Evolutionary conservation across 1,140 invertebrate species (phyloP), one percentile per base, ranked within the genome.

Genomic region (Drosophila parabipectinata): DNA sequence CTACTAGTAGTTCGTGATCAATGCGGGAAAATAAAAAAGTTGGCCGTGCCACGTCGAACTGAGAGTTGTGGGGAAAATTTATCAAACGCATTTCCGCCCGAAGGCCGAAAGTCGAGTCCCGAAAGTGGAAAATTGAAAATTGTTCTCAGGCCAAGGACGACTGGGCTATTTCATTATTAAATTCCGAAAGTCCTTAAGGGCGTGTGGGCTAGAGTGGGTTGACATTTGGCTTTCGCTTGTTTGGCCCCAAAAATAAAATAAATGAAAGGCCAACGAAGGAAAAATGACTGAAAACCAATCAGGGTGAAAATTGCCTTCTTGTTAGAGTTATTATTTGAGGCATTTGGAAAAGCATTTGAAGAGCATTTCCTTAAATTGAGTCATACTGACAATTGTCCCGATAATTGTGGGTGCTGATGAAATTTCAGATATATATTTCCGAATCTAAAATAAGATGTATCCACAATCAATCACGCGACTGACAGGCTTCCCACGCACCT

Each of bases 161-260:
- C 14, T 14, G 41, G 82, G 83, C 82, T 87, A 85, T 85, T 85
- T 85, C 83, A 87, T 85, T 85, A 85, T 82, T 85, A 85, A 87
- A 85, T 85, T 85, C 82, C 82, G 63, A 87, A 82, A 60, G 66
- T 60, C 69, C 82, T 50, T 75, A 34, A 8, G n/a, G 28, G 44
- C 15, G 45, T 39, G 12, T 7, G 28, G 32, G 21, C 8, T 21
- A 21, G 30, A 14, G 1, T 34, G 24, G 21, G 34, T 48, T 87
- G 82, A 82, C 82, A 81, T 85, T 85, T 78, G 79, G 82, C 78
- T 82, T 87, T 85, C 78, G 77, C 61, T 87, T 81, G 71, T 66
- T 63, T 62, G 26, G 41, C 56, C 45, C 37, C 71, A 28, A 61
- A 50, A 55, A 60, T 28, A 71, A 75, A 83, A 81, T 62, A 77